Percentiles rank a stretch among this genome's conserved stretches.
phyloP scores from a whole-genome alignment of 2,888 invertebrate species.

The Mechanitis mazaeus region DNA sequence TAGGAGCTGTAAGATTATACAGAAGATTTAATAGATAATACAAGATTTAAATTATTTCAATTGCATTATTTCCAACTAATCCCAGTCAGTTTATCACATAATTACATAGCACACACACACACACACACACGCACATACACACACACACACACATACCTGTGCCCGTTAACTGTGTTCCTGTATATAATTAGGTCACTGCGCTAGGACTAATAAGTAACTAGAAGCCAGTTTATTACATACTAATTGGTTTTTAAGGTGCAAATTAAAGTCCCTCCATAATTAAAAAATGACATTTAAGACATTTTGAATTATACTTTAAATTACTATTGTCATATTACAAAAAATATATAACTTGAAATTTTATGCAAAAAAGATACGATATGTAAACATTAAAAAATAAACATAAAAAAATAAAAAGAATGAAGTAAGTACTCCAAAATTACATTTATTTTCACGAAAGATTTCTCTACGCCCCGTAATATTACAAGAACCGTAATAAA shows the following conservation, averaged over 20 bases:
- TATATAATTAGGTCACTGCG: constrained; percentile 2
- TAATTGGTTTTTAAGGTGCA: constrained; percentile 13
- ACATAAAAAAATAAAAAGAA: too few relatives aligned
- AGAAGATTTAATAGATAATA: too few relatives aligned
- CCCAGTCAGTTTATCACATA: background rate
- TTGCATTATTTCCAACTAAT: background rate
- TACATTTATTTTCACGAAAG: too few relatives aligned
- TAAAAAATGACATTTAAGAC: background rate
- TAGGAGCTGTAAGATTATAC: too few relatives aligned
- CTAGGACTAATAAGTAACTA: constrained; percentile 2
- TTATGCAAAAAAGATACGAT: too few relatives aligned
- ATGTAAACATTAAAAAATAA: too few relatives aligned
- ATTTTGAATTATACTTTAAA: too few relatives aligned
- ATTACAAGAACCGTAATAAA: background rate
- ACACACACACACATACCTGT: background rate
- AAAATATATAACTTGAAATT: background rate
- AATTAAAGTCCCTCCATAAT: background rate
- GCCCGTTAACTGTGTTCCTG: background rate
- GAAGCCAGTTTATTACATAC: constrained; percentile 12
- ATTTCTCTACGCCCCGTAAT: too few relatives aligned
- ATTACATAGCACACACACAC: background rate
- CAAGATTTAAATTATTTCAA: background rate
- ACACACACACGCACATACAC: background rate
- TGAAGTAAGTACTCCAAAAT: too few relatives aligned
- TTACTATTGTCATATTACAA: constrained; percentile 4